Conservation (phyloP, 2,797 vertebrate species). For the Semaprochilodus insignis region DNA sequence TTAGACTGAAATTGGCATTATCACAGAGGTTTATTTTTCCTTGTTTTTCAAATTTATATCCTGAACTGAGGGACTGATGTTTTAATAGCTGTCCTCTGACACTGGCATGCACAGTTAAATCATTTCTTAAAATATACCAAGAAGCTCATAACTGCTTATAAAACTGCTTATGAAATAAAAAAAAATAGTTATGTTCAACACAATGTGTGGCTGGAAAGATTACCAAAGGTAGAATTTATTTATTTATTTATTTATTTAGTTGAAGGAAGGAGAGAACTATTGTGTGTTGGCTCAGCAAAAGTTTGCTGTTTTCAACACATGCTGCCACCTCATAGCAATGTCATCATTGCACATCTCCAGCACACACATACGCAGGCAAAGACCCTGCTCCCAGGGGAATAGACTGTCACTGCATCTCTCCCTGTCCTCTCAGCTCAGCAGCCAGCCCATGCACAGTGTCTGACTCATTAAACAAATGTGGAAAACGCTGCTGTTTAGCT, state of each 20-base stretch:
- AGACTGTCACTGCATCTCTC: background rate
- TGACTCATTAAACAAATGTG: slow-evolving; percentile 49
- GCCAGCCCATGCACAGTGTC: slow-evolving; percentile 29
- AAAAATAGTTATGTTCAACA: too few species aligned
- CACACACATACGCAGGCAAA: slow-evolving; percentile 29
- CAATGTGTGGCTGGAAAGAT: background rate
- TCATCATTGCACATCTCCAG: slow-evolving; percentile 46
- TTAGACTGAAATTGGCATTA: too few species aligned
- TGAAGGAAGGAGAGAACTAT: slow-evolving; percentile 15
- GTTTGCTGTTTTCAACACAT: slow-evolving; percentile 42
- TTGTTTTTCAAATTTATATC: too few species aligned
- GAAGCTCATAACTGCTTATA: too few species aligned
- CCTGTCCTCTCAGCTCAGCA: slow-evolving; percentile 20
- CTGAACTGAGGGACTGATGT: too few species aligned
- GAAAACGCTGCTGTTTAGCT: slow-evolving; percentile 48
- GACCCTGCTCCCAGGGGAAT: slow-evolving; percentile 9
- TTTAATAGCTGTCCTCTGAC: too few species aligned
- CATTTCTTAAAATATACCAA: too few species aligned
- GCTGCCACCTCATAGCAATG: slow-evolving; percentile 45
- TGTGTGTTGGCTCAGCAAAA: slow-evolving; percentile 38
- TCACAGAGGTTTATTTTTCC: too few species aligned
- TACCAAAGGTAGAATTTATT: background rate
- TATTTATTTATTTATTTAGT: background rate
- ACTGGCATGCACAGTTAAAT: too few species aligned
- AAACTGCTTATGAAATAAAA: background rate